Evolutionary conservation across 1,140 invertebrate genomes (phyloP), one percentile per base, ranked within the genome.

Genomic region (Coelopa frigida): DNA sequence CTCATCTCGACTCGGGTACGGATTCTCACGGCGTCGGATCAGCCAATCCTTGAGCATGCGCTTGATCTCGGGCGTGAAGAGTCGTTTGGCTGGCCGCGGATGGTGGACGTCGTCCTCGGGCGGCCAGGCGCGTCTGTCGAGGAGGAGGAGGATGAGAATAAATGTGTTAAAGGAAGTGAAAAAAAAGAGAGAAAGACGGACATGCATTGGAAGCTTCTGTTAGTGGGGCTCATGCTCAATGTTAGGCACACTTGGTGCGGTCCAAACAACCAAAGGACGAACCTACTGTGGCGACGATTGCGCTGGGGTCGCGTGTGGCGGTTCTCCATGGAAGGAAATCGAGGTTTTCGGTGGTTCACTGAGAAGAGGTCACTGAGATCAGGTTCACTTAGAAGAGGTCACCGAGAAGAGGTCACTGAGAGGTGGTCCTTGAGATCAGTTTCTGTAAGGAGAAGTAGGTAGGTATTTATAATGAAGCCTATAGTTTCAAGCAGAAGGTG

Each of bases 31-130:
- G 50, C 81, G 68, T 6, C 81, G 70, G 5, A 84, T 75, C 10
- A 84, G 68, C 82, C 82, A 84, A 48, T 81, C 79, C 68, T 84
- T 84, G 10, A 84, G 65, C 66, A 78, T 81, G 38, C 77, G 71
- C 56, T 84, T 84, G 42, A 84, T 84, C 72, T 84, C 82, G 44
- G 82, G 82, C 10, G 82, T 84, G 58, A 84, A 84, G 3, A 84
- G 70, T 26, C 79, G 72, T 58, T 84, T 84, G 32, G 76, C 75
- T 23, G 78, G 75, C n/a, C 78, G 58, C 18, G 78, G 75, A 27
- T 78, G 54, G 43, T 57, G 39, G 32, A 58, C 53, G 32, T 66
- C 57, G 45, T 64, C 61, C 38, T 64, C 64, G 31, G 61, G 58
- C 2, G 63, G 61, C 66, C 65, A 71, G 24, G 61, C 60, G 11